Evolutionary conservation across 2,888 invertebrate genomes (phyloP), one percentile per base, ranked within the genome.

Genomic region (Byasa hedistus): DNA sequence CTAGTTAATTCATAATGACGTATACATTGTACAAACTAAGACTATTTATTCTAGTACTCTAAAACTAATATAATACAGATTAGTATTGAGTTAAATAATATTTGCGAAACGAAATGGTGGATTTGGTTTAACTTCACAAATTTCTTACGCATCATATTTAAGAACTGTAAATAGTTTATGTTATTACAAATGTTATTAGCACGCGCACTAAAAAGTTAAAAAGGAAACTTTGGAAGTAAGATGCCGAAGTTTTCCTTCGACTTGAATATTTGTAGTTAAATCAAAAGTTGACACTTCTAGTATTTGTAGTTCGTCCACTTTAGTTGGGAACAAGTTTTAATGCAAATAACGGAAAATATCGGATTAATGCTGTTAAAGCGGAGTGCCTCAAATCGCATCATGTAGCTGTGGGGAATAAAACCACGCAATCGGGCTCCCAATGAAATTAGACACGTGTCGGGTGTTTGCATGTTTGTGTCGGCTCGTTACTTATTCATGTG

Each of bases 341-440:
- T 21, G 24, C 15, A 61, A 51, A 59, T 59, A 68, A 67, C 68
- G 68, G 69, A 68, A 71, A 68, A 70, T 70, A 68, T 71, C 64
- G 22, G 56, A 69, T 69, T 66, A 65, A 62, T 52, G 57, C 59
- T 60, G 48, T 24, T 61, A 54, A 48, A 65, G 57, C 59, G 32
- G 48, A 19, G 48, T 23, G 55, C 27, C 24, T 64, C 63, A 60
- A 52, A 64, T 66, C 39, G 27, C 57, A 21, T 57, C 51, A 58
- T 62, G 54, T 62, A 59, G 57, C 61, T 39, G 32, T 63, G 58
- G 66, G 22, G 27, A 58, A 58, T 59, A 62, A 59, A 57, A 54
- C 57, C 61, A 19, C 58, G 62, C 48, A 48, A 48, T 32, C 36
- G 44, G 65, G 32, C 44, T 52, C 44, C 27, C 51, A 59, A 54